Base-by-base conservation (phyloP, 2,797 vertebrate species). In the Helostoma temminkii region DNA sequence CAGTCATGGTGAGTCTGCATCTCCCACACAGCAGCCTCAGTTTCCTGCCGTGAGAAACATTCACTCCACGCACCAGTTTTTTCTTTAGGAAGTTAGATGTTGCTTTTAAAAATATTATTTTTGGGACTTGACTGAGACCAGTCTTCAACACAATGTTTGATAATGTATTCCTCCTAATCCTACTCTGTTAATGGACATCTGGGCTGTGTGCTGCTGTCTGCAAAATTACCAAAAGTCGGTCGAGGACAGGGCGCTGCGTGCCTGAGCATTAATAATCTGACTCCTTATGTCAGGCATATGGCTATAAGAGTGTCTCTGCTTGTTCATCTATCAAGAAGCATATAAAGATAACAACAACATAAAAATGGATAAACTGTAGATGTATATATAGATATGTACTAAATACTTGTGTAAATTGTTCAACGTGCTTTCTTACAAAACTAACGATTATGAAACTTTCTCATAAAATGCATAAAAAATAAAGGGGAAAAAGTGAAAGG, bases 401-500 rank as follows among this genome's bases (percentile, higher is more conserved):
- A n/a, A 25, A 65, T 52, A 66, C 6, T 67, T 65, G 71, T 81
- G 64, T 26, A 39, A 66, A 81, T 78, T 69, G 79, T 82, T 72
- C 62, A 79, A 65, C 56, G 52, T 56, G 15, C 42, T 66, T 75
- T 62, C 52, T 72, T 74, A 71, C 48, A 59, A 57, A 70, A 19
- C n/a, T 15, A 25, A 41, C 28, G 11, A 74, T 74, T 59, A 79
- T 65, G 21, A 24, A 63, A 59, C 36, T 61, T 6, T 0, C 12
- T 79, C 30, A 41, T 72, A 30, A 65, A 60, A 58, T 50, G 47
- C 34, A 55, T 4, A n/a, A 42, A 41, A 14, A 14, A 37, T 12
- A 53, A 68, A 65, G 30, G 24, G 14, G 61, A 78, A 74, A 60
- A 53, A 72, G 60, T 83, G 68, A 71, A 60, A 69, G 45, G 28